Percentiles rank a stretch among this genome's conserved stretches.
Conservation (phyloP, 1,140 invertebrate species). For the Neelides sp. region DNA sequence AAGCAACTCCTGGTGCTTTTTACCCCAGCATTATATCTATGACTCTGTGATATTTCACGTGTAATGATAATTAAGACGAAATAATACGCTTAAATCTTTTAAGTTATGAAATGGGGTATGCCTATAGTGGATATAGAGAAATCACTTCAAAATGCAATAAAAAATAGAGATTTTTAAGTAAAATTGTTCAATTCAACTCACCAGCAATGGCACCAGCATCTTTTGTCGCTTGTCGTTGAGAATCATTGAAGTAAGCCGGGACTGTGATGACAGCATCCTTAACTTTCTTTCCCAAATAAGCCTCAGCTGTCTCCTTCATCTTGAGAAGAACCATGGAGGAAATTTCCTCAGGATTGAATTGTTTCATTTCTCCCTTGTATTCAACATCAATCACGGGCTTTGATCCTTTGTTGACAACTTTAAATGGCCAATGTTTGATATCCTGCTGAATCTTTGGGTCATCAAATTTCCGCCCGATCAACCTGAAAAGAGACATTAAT, state of each 20-base stretch:
- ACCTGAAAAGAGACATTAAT: slow-evolving; percentile 40
- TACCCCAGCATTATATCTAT: too few species aligned
- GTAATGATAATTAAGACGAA: too few species aligned
- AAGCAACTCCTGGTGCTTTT: too few species aligned
- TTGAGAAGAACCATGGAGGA: slow-evolving; percentile 43
- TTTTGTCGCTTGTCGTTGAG: slow-evolving; percentile 45
- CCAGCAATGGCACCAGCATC: slow-evolving; percentile 42
- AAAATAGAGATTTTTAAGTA: background rate
- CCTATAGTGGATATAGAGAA: background rate
- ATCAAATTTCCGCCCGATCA: slow-evolving; percentile 45
- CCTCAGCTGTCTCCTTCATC: slow-evolving; percentile 47
- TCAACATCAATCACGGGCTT: slow-evolving; percentile 46
- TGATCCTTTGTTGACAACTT: slow-evolving; percentile 32
- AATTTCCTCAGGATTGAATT: slow-evolving; percentile 44
- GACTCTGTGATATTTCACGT: too few species aligned
- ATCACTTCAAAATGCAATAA: background rate
- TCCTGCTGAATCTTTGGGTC: slow-evolving; percentile 43
- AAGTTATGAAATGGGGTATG: too few species aligned
- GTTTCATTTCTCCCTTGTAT: slow-evolving; percentile 39
- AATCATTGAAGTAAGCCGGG: slow-evolving; percentile 48
- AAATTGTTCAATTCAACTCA: too few species aligned
- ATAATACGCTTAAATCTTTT: too few species aligned
- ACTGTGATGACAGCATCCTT: slow-evolving; percentile 45
- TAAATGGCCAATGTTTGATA: slow-evolving; percentile 46
- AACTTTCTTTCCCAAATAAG: slow-evolving; percentile 42